A percentile compares a stretch with the other conserved stretches of the same genome.
These are phyloP conservation scores for Acromyrmex charruanus DNA, from an alignment of 1,140 invertebrate species.

Conservation along the genomic window DNA sequence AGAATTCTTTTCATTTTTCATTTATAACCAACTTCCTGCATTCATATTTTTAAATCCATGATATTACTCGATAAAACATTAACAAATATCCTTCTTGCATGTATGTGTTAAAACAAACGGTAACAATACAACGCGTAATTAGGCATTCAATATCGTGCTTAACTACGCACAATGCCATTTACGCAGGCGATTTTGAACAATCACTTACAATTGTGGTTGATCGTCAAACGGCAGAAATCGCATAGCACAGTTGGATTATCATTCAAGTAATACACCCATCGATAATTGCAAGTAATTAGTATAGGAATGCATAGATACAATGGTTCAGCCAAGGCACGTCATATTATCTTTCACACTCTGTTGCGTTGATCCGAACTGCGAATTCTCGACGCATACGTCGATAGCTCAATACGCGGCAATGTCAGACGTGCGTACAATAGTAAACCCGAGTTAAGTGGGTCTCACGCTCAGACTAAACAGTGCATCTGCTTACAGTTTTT, in stretches of 20 bases:
- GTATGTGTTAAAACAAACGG: not conserved
- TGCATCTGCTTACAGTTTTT: conserved; percentile 38
- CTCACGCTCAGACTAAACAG: conserved; percentile 50
- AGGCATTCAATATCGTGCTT: conserved; percentile 24
- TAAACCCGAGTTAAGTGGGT: conserved; percentile 33
- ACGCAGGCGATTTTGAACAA: conserved; percentile 40
- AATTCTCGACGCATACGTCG: conserved; percentile 22
- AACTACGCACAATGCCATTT: conserved; percentile 25
- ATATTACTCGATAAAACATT: not conserved
- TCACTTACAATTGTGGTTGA: conserved; percentile 23
- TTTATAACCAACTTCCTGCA: not conserved
- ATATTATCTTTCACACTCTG: not conserved
- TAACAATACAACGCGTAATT: not conserved
- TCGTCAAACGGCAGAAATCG: conserved; percentile 34
- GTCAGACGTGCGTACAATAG: conserved; percentile 14
- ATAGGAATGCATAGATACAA: conserved; percentile 14
- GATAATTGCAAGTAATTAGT: conserved; percentile 44
- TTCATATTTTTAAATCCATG: not conserved
- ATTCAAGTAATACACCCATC: not conserved
- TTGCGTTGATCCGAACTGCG: not conserved
- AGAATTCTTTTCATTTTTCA: not conserved
- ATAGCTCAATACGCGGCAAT: conserved; percentile 24
- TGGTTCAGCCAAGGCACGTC: not conserved
- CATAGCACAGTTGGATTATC: conserved; percentile 25
- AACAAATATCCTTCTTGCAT: not conserved